Evolutionary conservation across 2,797 vertebrate species (phyloP), one percentile per base, ranked within the genome.

Genomic region (Sylvilagus floridanus): DNA sequence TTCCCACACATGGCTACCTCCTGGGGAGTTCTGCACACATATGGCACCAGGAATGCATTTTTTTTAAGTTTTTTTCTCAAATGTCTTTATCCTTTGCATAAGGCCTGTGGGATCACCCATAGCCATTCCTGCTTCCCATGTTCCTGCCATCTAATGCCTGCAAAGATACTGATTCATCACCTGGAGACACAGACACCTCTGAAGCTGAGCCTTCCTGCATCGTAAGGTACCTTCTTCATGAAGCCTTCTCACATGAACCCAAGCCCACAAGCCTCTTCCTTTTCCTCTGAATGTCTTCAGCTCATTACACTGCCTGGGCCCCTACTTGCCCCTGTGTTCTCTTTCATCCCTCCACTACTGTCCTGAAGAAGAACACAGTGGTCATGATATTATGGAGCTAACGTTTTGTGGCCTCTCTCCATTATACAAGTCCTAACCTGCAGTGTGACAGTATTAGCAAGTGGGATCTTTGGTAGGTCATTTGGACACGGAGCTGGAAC

Each of bases 51-150:
- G 47, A 60, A 85, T 21, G 8, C 22, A 63, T 5, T 62, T 57
- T n/a, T 92, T 76, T 68, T 10, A 17, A 47, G 72, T 85, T 88
- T 57, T 26, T 60, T 35, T 94, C 73, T 82, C 81, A 73, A 84
- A 28, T 47, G 7, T 77, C 54, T 78, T 66, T 68, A 24, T 42
- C 42, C 19, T 50, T 26, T 19, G n/a, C 28, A 62, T 14, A 68
- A 42, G 22, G 35, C 87, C n/a, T 6, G 1, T 60, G 68, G 73
- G 52, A 42, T 84, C 17, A 57, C 0, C 35, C 52, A 26, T 14
- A 62, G 54, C 22, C 71, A 24, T 30, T 82, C 22, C 72, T 73
- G 30, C 47, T 75, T 68, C 14, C 3, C 8, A 3, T 10, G 21
- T 32, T 83, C 37, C 7, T n/a, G 37, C 52, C 42, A 28, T 7